Percentiles rank a stretch among this genome's conserved stretches.
Conservation (phyloP, 2,113 vertebrate genomes). For the Protomyctophum bolini region DNA sequence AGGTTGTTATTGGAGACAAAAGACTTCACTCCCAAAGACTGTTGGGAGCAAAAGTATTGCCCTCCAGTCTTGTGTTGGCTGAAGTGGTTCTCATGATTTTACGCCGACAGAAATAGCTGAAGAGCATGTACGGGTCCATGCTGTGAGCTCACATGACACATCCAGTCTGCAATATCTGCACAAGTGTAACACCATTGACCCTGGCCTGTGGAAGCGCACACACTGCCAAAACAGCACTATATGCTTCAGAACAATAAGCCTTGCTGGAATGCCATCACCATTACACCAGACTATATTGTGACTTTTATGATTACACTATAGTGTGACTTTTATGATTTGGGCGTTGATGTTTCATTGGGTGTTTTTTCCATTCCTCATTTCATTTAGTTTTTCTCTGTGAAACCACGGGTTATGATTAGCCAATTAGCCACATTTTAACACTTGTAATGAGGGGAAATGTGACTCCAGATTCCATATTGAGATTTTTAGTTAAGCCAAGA, state of each 20-base stretch:
- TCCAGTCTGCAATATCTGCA: slow-evolving; percentile 18
- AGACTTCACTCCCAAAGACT: slow-evolving; percentile 27
- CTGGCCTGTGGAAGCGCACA: slow-evolving; percentile 27
- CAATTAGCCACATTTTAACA: slow-evolving; percentile 40
- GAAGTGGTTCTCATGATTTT: slow-evolving; percentile 68
- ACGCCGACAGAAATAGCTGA: slow-evolving; percentile 59
- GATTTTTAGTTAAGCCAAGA: slow-evolving; percentile 26
- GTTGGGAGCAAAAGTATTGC: slow-evolving; percentile 20
- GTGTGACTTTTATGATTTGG: slow-evolving; percentile 28
- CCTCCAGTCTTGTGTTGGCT: slow-evolving; percentile 47
- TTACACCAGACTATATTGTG: slow-evolving; percentile 1
- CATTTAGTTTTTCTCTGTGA: slow-evolving; percentile 9
- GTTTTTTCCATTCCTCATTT: not conserved
- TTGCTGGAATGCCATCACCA: slow-evolving; percentile 18
- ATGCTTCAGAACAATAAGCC: slow-evolving; percentile 13
- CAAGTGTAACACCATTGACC: slow-evolving; percentile 39
- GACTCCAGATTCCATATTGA: slow-evolving; percentile 20
- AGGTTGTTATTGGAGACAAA: slow-evolving; percentile 21
- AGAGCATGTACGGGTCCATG: slow-evolving; percentile 42
- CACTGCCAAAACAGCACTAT: slow-evolving; percentile 26
- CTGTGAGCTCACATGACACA: slow-evolving; percentile 59
- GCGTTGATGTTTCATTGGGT: slow-evolving; percentile 28
- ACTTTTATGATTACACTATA: slow-evolving; percentile 18
- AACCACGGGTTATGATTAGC: slow-evolving; percentile 21
- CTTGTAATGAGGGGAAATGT: slow-evolving; percentile 44